phyloP scores from a whole-genome alignment of 2,113 vertebrate genomes.

The Mus musculus region GRCm39 chr17:80882001-80882500 shows the following conservation, averaged over 20 bases:
- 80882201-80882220: neutral
- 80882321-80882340: neutral
- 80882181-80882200: neutral
- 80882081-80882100: neutral
- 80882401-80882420: neutral
- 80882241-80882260: neutral
- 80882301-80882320: neutral
- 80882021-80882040: neutral
- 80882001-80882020: neutral
- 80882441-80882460: neutral
- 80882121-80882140: neutral
- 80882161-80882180: neutral
- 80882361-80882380: neutral
- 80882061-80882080: neutral
- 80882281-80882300: neutral
- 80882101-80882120: neutral
- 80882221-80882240: neutral
- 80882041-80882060: neutral
- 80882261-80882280: neutral
- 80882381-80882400: no score
- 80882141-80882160: no score
- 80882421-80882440: neutral
- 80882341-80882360: neutral
- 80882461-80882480: neutral
- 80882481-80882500: neutral